A percentile compares a stretch with the other conserved stretches of the same genome.
These are phyloP conservation scores for Martes martes DNA, from an alignment of 2,113 vertebrate genomes.

Conservation along the genomic window DNA sequence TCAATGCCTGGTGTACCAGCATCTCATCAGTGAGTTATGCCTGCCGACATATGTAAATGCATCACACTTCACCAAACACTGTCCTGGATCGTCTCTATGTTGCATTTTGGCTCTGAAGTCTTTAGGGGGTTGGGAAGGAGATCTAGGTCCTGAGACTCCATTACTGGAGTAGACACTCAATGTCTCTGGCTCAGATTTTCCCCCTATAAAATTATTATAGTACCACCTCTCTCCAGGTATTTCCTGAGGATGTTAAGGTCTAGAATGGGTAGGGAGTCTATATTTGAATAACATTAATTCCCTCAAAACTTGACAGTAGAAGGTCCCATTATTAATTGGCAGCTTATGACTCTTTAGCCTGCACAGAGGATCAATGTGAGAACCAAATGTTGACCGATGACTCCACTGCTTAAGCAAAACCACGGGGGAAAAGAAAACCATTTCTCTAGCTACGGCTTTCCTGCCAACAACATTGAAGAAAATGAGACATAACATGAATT, in stretches of 20 bases:
- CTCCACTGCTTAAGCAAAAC: neutral
- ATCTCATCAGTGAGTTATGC: neutral
- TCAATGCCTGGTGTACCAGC: neutral
- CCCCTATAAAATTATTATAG: neutral
- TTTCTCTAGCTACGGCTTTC: neutral
- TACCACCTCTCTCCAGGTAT: neutral
- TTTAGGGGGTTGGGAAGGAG: neutral
- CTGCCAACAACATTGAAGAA: neutral
- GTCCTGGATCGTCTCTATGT: neutral
- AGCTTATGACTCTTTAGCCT: neutral
- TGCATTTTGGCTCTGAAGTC: neutral
- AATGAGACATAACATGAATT: constrained; percentile 45
- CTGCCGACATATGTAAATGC: neutral
- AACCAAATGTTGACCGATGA: constrained; percentile 36
- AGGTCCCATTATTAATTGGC: neutral
- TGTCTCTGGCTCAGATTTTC: neutral
- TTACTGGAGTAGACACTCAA: neutral
- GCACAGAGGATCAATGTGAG: neutral
- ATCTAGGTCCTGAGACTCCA: neutral
- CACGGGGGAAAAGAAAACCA: neutral
- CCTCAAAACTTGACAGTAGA: neutral
- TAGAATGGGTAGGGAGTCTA: neutral
- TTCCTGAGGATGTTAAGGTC: neutral
- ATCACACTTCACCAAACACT: neutral
- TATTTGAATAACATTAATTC: neutral